Evolutionary conservation across 2,888 invertebrate genomes (phyloP).

Genomic region (Muscina levida): DNA sequence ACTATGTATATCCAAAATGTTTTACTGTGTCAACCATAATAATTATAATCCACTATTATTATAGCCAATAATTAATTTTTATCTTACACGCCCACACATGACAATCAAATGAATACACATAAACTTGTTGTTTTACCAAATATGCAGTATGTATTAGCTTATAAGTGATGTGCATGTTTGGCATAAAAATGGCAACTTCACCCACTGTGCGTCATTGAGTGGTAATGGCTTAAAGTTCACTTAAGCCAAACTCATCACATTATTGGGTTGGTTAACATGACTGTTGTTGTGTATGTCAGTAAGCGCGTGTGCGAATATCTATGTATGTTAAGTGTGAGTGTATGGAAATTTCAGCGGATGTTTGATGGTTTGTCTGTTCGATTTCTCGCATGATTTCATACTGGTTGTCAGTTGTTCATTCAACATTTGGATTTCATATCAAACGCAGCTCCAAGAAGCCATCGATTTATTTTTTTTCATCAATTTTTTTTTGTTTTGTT

Average conservation of each 20-base stretch:
- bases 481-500: slow-evolving; percentile 18
- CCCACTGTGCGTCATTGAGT: slow-evolving; percentile 16
- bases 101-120: too few species aligned
- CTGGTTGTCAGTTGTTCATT: slow-evolving; percentile 66
- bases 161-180: too few species aligned
- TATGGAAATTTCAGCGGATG: slow-evolving; percentile 56
- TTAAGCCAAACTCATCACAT: slow-evolving; percentile 46
- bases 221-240: slow-evolving; percentile 57
- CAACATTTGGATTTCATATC: slow-evolving; percentile 54
- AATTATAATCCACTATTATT: too few species aligned
- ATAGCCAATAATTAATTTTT: too few species aligned
- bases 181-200: too few species aligned
- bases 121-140: too few species aligned
- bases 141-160: too few species aligned
- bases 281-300: slow-evolving; percentile 40
- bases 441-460: slow-evolving; percentile 53
- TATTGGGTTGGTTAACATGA: slow-evolving; percentile 55
- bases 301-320: too few species aligned
- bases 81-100: too few species aligned
- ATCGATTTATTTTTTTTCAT: slow-evolving; percentile 53
- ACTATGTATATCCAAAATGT: too few species aligned
- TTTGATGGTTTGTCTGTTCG: slow-evolving; percentile 47
- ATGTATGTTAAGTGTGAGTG: too few species aligned
- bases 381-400: slow-evolving; percentile 59
- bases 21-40: too few species aligned